Evolutionary conservation across 2,113 vertebrate species (phyloP), one percentile per base, ranked within the genome.

Genomic region (Syngnathus scovelli): DNA sequence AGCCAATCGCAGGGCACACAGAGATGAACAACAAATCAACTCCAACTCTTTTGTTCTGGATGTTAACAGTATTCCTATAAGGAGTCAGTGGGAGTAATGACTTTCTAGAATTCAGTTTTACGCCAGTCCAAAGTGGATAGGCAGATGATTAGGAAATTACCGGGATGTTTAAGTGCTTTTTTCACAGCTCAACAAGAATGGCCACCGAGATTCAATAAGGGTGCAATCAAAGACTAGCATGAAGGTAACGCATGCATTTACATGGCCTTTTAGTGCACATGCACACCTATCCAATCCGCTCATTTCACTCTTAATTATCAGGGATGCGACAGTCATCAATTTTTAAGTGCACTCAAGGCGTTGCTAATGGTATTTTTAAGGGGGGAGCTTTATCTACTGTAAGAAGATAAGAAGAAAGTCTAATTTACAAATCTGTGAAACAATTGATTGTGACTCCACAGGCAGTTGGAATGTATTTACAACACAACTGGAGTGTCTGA

Each of bases 231-330:
- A 78, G 8, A 7, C 68, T 77, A 71, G 71, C 65, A 58, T 46
- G 64, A 56, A 70, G 66, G 76, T 43, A 41, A 44, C 44, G 18
- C 66, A 55, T 72, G 60, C 70, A 62, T 75, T 38, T 61, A 46
- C 66, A 36, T 39, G 43, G 1, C 62, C 52, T 67, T 12, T 21
- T 60, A 58, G 70, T 55, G 61, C 68, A 66, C 72, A 64, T 12
- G 8, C 74, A 77, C 69, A 72, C 52, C 62, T 66, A 65, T 66
- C 55, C 69, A 44, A 11, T 21, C 60, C 7, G 38, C 75, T 72
- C 73, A 75, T 76, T 84, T 87, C 83, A 85, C 82, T 81, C 79
- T 83, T 89, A 85, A 89, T 88, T 87, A 88, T 88, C 79, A 77
- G 37, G 79, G 70, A 79, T 77, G 77, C 78, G 76, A 69, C 23